Base-by-base conservation (phyloP, 1,140 invertebrate genomes). In the Scaptomyza pallida region DNA sequence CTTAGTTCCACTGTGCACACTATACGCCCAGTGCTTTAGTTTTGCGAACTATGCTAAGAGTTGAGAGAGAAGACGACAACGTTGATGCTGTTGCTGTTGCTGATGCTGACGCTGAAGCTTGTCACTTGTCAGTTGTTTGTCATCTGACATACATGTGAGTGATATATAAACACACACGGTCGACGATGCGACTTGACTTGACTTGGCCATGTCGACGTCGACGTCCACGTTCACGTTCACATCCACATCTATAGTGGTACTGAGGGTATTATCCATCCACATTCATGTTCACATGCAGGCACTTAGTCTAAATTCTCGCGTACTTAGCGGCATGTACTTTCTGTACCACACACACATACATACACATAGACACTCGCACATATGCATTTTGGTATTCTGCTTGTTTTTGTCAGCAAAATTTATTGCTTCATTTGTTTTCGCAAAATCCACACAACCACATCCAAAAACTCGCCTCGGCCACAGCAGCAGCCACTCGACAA, bases 41-140 rank as follows among this genome's bases (percentile, higher is more conserved):
- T 45, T 13, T 5, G n/a, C 37, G 4, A 37, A 21, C 37, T 26
- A 16, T 12, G 12, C 50, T 44, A 0, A 35, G 8, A 35, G 10
- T 12, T 12, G 12, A 37, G 12, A n/a, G 33, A n/a, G 54, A 69
- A 62, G 57, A 57, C 19, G 55, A 47, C 26, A 44, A 12, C 12
- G 33, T 12, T 35, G 33, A 35, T 35, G 30, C 9, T 13, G 35
- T 15, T 40, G 47, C 41, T 40, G 47, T 33, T 59, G 74, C 48
- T 48, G 74, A 74, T 65, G 81, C 26, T 51, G 73, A 75, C 63
- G 79, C 78, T 88, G 78, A 86, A 78, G 75, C 82, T 88, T 88
- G 82, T 88, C 83, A 88, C 82, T 88, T 88, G 82, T 88, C 82
- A 88, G 83, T 88, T 88, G 82, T 89, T 88, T 88, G 83, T 88